Evolutionary conservation across 2,113 vertebrate genomes (phyloP).

Genomic region (Myotis brandtii): DNA sequence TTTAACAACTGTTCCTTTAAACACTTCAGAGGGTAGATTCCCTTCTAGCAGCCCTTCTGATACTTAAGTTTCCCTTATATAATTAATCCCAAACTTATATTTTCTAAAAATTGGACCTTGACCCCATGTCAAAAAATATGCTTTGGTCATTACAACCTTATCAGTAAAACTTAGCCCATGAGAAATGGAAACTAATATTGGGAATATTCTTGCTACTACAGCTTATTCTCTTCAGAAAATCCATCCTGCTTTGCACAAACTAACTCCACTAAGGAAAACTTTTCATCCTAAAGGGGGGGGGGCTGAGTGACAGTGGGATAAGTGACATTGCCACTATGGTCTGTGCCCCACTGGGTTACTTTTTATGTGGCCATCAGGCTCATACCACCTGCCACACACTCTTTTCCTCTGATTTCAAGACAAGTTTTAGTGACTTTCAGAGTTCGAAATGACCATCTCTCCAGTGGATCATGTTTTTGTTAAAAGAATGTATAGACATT

Average conservation of each 20-base stretch:
- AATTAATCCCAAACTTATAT: not conserved
- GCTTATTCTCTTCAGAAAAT: not conserved
- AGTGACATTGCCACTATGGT: not conserved
- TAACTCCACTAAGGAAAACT: not conserved
- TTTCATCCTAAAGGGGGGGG: not conserved
- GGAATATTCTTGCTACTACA: not conserved
- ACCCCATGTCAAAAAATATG: not conserved
- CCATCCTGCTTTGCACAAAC: not conserved
- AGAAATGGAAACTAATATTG: not conserved
- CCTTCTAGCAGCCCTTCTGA: not conserved
- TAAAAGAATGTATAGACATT: conserved; percentile 54
- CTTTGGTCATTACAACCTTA: not conserved
- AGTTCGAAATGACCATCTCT: not conserved
- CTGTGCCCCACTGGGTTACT: not conserved
- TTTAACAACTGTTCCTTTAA: not conserved
- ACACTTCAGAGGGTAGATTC: not conserved
- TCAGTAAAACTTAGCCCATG: not conserved
- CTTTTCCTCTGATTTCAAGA: conserved; percentile 4
- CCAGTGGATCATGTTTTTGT: not conserved
- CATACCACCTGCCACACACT: not conserved
- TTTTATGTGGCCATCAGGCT: not conserved
- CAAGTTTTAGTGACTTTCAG: conserved; percentile 14
- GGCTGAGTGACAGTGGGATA: too few relatives aligned
- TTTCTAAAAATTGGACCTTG: not conserved
- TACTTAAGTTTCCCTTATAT: not conserved